These are phyloP conservation scores for Sylvietta virens DNA, from an alignment of 2,113 vertebrate species.

Conservation along the genomic window DNA sequence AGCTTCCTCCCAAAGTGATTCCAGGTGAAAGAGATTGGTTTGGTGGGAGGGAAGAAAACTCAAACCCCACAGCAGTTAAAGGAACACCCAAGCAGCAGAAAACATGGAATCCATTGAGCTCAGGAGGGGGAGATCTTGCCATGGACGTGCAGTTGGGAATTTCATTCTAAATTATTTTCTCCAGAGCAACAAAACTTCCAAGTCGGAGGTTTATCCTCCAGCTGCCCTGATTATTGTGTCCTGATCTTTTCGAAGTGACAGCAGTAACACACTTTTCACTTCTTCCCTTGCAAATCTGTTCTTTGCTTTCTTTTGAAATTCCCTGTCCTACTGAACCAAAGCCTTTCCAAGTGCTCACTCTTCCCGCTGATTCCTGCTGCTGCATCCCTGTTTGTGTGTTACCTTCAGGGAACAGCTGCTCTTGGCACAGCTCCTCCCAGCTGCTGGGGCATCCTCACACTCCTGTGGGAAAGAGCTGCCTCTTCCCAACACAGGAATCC, in stretches of 20 bases:
- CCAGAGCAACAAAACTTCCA: not conserved
- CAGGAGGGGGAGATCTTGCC: not conserved
- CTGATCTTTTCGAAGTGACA: not conserved
- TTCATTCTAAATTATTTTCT: not conserved
- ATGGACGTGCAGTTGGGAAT: fast-evolving
- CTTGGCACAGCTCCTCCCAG: not conserved
- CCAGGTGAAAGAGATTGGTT: not conserved
- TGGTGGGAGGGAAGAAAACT: not conserved
- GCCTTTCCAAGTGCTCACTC: not conserved
- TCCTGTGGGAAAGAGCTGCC: not conserved
- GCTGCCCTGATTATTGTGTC: not conserved
- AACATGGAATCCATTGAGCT: fast-evolving
- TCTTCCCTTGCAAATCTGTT: not conserved
- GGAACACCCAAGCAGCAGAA: not conserved
- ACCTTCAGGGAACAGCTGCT: not conserved
- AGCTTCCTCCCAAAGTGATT: not conserved
- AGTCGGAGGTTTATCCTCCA: not conserved
- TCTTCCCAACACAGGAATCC: not conserved
- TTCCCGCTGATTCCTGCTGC: not conserved
- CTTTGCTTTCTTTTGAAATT: not conserved
- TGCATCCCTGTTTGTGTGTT: not conserved
- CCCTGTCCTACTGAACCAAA: not conserved
- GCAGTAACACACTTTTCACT: not conserved
- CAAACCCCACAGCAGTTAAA: not conserved
- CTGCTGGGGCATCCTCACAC: not conserved